phyloP scores from a whole-genome alignment of 2,888 invertebrate genomes.

The Icerya purchasi region DNA sequence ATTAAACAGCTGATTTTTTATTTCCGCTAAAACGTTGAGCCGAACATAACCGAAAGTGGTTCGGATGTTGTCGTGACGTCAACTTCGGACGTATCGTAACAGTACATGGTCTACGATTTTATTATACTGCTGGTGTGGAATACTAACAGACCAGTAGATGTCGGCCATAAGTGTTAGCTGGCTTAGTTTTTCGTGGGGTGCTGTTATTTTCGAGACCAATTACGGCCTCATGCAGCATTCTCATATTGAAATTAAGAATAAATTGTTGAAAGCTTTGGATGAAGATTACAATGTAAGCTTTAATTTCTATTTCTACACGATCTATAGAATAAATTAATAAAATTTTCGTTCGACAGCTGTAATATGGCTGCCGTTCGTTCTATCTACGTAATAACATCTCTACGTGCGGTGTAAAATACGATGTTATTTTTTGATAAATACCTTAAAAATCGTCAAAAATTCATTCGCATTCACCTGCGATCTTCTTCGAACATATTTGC shows the following conservation, averaged over 20 bases:
- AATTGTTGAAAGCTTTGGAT: constrained; percentile 90
- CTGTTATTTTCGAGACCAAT: constrained; percentile 28
- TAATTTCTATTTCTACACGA: constrained; percentile 11
- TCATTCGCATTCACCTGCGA: neutral
- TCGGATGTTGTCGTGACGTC: constrained; percentile 9
- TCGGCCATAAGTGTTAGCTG: constrained; percentile 31
- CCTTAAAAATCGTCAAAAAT: neutral
- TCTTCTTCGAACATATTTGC: neutral
- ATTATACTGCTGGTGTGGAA: constrained; percentile 13
- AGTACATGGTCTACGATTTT: constrained; percentile 12
- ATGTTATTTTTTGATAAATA: constrained; percentile 9
- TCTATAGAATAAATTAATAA: too few species aligned
- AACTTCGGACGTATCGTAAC: constrained; percentile 12
- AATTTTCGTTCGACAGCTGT: too few species aligned
- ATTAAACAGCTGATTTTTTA: constrained; percentile 10
- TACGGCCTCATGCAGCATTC: constrained; percentile 34
- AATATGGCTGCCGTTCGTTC: too few species aligned
- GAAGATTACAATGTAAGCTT: constrained; percentile 88
- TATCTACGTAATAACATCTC: neutral
- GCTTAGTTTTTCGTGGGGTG: constrained; percentile 26
- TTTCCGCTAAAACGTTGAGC: too few species aligned
- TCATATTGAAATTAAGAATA: constrained; percentile 68
- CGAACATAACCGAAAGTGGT: constrained; percentile 3
- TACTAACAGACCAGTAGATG: constrained; percentile 23
- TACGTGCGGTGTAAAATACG: constrained; percentile 2